These are phyloP conservation scores for Melanotaenia trifasciata DNA, from an alignment of 2,797 vertebrate species.

Conservation along the genomic window DNA sequence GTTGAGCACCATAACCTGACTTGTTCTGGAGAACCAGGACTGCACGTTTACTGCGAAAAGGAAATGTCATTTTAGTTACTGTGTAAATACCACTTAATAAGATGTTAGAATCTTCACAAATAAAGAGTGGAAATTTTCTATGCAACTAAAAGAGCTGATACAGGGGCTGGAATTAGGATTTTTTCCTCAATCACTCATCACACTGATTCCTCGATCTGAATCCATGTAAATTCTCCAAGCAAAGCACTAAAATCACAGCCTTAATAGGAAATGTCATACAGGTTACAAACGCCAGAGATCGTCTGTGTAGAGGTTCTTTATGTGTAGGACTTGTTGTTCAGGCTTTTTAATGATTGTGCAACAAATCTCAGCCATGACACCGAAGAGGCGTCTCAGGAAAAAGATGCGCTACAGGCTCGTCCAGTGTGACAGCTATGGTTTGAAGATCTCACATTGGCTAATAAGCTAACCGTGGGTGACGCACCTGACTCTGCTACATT, in stretches of 20 bases:
- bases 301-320: slow-evolving; percentile 45
- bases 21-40: slow-evolving; percentile 98
- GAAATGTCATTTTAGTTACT: not conserved
- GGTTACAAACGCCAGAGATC: slow-evolving; percentile 54
- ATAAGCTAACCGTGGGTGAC: slow-evolving; percentile 51
- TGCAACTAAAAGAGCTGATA: not conserved
- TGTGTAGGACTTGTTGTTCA: slow-evolving; percentile 75
- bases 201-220: slow-evolving; percentile 1
- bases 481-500: slow-evolving; percentile 66
- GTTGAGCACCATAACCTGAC: slow-evolving; percentile 87
- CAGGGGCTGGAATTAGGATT: not conserved
- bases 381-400: slow-evolving; percentile 45
- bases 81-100: not conserved
- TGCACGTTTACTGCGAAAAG: slow-evolving; percentile 89
- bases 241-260: slow-evolving; percentile 53
- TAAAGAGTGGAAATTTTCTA: not conserved
- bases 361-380: slow-evolving; percentile 80
- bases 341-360: slow-evolving; percentile 73
- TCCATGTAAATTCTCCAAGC: slow-evolving; percentile 4
- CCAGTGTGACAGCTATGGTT: slow-evolving; percentile 70
- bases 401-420: slow-evolving; percentile 81
- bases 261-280: slow-evolving; percentile 60
- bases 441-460: slow-evolving; percentile 58
- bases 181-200: not conserved
- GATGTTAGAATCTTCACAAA: not conserved